phyloP scores from a whole-genome alignment of 2,113 vertebrate species.

The Amphiprion percula region DNA sequence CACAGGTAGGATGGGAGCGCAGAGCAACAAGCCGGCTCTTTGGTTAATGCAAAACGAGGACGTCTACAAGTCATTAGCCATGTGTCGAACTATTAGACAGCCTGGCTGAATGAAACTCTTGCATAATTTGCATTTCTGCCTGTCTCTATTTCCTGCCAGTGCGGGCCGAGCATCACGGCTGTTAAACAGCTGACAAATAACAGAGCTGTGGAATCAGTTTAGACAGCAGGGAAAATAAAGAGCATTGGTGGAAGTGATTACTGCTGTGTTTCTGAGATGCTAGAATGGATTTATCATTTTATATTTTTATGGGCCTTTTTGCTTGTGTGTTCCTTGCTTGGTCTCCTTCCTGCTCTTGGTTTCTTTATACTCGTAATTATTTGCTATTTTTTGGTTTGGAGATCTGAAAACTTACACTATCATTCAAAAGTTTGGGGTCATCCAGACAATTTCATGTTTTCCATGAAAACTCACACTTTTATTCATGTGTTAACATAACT shows the following conservation, averaged over 20 bases:
- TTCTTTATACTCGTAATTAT: too few species aligned
- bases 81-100: constrained; percentile 16
- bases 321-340: too few species aligned
- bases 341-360: too few species aligned
- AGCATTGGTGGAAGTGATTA: constrained; percentile 6
- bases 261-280: not conserved
- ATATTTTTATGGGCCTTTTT: not conserved
- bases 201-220: constrained; percentile 25
- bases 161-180: constrained; percentile 1
- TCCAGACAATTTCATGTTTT: too few species aligned
- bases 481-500: too few species aligned
- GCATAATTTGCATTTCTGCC: constrained; percentile 42
- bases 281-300: not conserved
- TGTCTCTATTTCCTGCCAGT: constrained; percentile 29
- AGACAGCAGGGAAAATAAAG: constrained; percentile 28
- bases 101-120: not conserved
- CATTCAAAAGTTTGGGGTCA: too few species aligned
- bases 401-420: too few species aligned
- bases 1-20: too few species aligned
- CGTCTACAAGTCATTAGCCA: constrained; percentile 19
- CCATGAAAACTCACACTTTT: too few species aligned
- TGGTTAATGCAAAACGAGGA: not conserved
- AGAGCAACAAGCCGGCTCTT: not conserved
- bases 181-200: constrained; percentile 45
- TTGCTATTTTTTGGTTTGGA: too few species aligned